phyloP scores from a whole-genome alignment of 2,797 vertebrate genomes.

The Betta splendens region DNA sequence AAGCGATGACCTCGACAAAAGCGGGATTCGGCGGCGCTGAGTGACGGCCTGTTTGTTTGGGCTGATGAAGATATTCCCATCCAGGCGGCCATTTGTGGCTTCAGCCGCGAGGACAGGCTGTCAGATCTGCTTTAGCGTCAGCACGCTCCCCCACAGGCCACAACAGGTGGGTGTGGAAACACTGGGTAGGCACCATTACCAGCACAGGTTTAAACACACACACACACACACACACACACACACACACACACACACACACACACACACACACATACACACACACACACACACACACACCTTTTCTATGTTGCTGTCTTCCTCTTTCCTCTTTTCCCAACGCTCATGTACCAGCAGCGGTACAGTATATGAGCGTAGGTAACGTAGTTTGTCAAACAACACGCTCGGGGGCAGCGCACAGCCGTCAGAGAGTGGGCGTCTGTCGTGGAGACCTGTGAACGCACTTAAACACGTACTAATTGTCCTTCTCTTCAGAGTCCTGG shows the following conservation, averaged over 20 bases:
- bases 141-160: constrained; percentile 46
- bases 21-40: constrained; percentile 49
- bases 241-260: constrained; percentile 33
- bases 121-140: constrained; percentile 69
- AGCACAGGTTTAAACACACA: constrained; percentile 43
- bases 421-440: constrained; percentile 49
- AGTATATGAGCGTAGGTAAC: no score
- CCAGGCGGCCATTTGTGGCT: constrained; percentile 68
- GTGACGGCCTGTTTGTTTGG: constrained; percentile 67
- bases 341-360: no score
- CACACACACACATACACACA: constrained; percentile 32
- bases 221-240: constrained; percentile 1
- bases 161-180: constrained; percentile 55
- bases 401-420: constrained; percentile 44
- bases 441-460: constrained; percentile 35
- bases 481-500: constrained; percentile 58
- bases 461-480: constrained; percentile 56
- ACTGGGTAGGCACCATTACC: constrained; percentile 46
- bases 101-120: constrained; percentile 66
- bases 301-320: constrained; percentile 8
- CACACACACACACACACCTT: constrained; percentile 40
- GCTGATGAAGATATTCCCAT: constrained; percentile 78
- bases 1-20: constrained; percentile 33
- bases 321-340: no score
- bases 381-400: constrained; percentile 36